phyloP scores from a whole-genome alignment of 1,140 invertebrate genomes.

The Harpegnathos saltator region DNA sequence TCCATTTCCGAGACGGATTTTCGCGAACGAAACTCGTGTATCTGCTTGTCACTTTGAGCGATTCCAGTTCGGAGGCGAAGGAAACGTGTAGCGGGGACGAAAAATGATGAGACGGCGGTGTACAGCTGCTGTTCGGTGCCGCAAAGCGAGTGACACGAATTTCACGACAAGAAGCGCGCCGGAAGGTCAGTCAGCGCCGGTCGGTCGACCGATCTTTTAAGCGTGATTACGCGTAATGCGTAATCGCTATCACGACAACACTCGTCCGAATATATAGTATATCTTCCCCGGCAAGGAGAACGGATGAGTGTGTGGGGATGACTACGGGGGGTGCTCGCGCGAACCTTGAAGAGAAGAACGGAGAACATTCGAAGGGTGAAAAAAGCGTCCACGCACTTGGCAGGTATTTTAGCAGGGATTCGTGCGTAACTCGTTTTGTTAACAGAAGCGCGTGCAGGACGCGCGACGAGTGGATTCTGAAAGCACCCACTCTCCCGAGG shows the following conservation, averaged over 20 bases:
- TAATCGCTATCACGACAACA: slow-evolving; percentile 20
- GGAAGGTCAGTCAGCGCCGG: too few relatives aligned
- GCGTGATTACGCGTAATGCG: slow-evolving; percentile 14
- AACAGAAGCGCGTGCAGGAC: neutral
- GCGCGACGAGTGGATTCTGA: slow-evolving; percentile 32
- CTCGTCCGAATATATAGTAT: neutral
- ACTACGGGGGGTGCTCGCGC: too few relatives aligned
- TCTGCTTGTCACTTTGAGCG: slow-evolving; percentile 32
- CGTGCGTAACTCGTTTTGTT: slow-evolving; percentile 30
- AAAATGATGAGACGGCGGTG: slow-evolving; percentile 46
- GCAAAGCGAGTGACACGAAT: slow-evolving; percentile 40
- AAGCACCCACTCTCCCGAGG: slow-evolving; percentile 21
- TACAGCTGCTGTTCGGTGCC: neutral
- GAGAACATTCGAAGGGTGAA: slow-evolving; percentile 2
- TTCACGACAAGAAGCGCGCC: slow-evolving; percentile 22
- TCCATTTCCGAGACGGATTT: neutral
- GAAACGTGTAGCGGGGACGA: neutral
- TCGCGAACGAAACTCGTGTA: neutral
- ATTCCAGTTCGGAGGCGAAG: too few relatives aligned
- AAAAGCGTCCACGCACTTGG: neutral
- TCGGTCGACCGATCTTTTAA: slow-evolving; percentile 25
- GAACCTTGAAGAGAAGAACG: too few relatives aligned
- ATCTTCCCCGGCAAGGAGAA: neutral
- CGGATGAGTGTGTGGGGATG: too few relatives aligned
- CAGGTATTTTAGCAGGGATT: neutral